Evolutionary conservation across 2,888 invertebrate genomes (phyloP).

Genomic region (Cryptus armator): DNA sequence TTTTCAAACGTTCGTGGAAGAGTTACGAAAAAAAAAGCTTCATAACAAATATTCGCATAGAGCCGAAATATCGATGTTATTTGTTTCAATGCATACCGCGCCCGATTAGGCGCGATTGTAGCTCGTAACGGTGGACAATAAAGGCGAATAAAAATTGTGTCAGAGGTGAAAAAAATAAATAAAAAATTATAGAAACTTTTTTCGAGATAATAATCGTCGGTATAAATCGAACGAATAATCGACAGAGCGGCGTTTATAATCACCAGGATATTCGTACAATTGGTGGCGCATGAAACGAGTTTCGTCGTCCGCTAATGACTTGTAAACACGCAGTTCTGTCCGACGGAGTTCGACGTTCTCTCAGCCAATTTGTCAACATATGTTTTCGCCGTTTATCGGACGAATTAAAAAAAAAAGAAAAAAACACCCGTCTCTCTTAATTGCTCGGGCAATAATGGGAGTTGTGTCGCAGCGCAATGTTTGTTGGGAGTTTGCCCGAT

Average conservation of each 20-base stretch:
- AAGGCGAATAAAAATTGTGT: background rate
- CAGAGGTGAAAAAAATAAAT: background rate
- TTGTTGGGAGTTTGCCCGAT: constrained; percentile 6
- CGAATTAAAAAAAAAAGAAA: constrained; percentile 14
- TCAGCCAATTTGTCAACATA: constrained; percentile 43
- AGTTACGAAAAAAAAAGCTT: too few species aligned
- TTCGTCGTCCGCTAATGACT: constrained; percentile 56
- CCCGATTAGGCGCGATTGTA: background rate
- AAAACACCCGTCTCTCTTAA: background rate
- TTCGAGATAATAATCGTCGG: background rate
- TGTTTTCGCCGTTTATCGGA: constrained; percentile 19
- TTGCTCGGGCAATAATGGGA: constrained; percentile 9
- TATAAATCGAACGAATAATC: background rate
- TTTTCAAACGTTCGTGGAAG: too few species aligned
- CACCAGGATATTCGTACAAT: constrained; percentile 52
- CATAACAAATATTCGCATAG: too few species aligned
- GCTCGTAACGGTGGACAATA: background rate
- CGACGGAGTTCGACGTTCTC: constrained; percentile 28
- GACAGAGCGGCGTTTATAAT: constrained; percentile 51
- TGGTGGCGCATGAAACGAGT: constrained; percentile 59
- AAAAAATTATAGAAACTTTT: background rate
- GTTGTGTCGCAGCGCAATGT: constrained; percentile 19
- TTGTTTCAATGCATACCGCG: too few species aligned
- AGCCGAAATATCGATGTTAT: too few species aligned
- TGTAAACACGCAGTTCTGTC: constrained; percentile 54